Percentiles rank a stretch among this genome's conserved stretches.
Evolutionary conservation across 2,113 vertebrate genomes (phyloP).

Genomic region (Mola mola): DNA sequence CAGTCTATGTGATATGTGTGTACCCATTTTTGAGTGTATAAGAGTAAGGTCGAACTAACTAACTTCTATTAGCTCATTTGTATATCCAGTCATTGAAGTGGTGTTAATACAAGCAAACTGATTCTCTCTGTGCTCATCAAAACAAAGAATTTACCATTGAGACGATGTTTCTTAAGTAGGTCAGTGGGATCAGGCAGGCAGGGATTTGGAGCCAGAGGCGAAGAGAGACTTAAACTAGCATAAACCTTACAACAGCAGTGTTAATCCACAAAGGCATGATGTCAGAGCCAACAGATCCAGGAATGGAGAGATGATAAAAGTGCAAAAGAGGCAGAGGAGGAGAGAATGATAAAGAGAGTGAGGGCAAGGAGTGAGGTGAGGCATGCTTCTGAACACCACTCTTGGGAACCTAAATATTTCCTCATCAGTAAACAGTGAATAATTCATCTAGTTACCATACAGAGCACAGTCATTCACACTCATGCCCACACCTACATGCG

Average conservation of each 20-base stretch:
- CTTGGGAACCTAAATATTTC: slow-evolving; percentile 84
- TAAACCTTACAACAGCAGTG: neutral
- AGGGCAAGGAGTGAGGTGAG: slow-evolving; percentile 56
- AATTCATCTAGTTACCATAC: slow-evolving; percentile 84
- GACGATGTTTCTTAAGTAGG: slow-evolving; percentile 48
- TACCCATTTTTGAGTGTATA: slow-evolving; percentile 1
- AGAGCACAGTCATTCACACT: slow-evolving; percentile 37
- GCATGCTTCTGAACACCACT: slow-evolving; percentile 71
- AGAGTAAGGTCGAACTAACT: slow-evolving; percentile 35
- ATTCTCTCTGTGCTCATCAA: slow-evolving; percentile 28
- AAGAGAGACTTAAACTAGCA: neutral
- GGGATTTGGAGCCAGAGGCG: slow-evolving; percentile 15
- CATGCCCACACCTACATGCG: slow-evolving; percentile 20
- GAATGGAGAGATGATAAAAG: slow-evolving; percentile 22
- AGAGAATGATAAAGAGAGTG: slow-evolving; percentile 43
- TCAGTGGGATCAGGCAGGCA: slow-evolving; percentile 38
- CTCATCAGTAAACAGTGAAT: slow-evolving; percentile 85
- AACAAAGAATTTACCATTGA: slow-evolving; percentile 33
- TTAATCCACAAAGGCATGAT: slow-evolving; percentile 14
- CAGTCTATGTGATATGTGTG: slow-evolving; percentile 14
- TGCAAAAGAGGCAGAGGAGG: slow-evolving; percentile 10
- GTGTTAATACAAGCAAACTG: slow-evolving; percentile 51
- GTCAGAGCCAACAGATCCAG: slow-evolving; percentile 10
- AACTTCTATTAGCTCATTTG: slow-evolving; percentile 27
- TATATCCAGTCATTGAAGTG: slow-evolving; percentile 41